Base-by-base conservation (phyloP, 1,140 invertebrate species). In the Dryas iulia region DNA sequence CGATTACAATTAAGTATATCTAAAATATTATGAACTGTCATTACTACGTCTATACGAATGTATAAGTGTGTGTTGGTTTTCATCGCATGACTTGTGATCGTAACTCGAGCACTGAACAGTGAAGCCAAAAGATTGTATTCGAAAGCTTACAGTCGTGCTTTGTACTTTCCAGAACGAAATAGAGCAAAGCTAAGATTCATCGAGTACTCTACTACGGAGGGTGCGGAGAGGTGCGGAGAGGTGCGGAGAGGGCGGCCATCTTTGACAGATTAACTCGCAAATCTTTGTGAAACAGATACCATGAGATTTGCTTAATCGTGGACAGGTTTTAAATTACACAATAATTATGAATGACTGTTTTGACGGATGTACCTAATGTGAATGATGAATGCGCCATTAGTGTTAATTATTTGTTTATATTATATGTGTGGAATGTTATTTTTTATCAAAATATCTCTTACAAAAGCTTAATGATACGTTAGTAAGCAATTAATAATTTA, bases 171-270 rank as follows among this genome's bases (percentile, higher is more conserved):
- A 23, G 23, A 62, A 26, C 24, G 52, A 62, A 62, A 62, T 62
- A 53, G 59, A 62, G 39, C 59, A 52, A 61, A 61, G 47, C 52
- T 52, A 52, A 52, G 39, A 61, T 18, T 28, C 59, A 52, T 61
- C 59, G 59, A 26, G 57, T 8, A 47, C 26, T n/a, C 39, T 47
- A 47, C 18, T 47, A 21, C 2, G 28, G 59, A 60, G 39, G 57
- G 57, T 24, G 28, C 28, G 24, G 59, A 21, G 7, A 18, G 39
- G 39, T 3, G 39, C 2, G 28, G 59, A 60, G 39, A 25, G 57
- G 57, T 24, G 28, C 28, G 24, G 59, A 39, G 35, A 62, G 59
- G 35, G 33, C 39, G 24, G 39, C 59, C 12, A 14, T 25, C 25
- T 14, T 35, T 28, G 59, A 62, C 59, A 62, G 59, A 62, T 62